Evolutionary conservation across 1,140 invertebrate species (phyloP).

Genomic region (Capitella teleta): DNA sequence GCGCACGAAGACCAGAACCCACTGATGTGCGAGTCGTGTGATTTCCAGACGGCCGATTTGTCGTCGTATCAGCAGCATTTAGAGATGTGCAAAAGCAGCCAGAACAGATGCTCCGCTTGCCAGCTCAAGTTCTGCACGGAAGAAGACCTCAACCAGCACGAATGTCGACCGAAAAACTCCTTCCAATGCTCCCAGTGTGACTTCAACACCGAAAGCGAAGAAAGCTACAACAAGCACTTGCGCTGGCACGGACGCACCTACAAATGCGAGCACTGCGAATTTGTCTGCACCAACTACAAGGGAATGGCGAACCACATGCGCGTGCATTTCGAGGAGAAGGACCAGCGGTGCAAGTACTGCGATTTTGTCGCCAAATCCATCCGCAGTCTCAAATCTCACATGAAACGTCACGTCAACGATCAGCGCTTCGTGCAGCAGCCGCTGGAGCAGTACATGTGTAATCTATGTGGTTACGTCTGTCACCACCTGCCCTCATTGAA

Average conservation of each 20-base stretch:
- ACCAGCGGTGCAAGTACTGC: conserved; percentile 33
- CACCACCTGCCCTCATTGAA: conserved; percentile 41
- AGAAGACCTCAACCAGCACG: neutral
- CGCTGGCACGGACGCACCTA: neutral
- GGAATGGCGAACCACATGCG: neutral
- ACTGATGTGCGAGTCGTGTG: neutral
- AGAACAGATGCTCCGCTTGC: conserved; percentile 21
- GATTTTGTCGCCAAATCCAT: conserved; percentile 35
- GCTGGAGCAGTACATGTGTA: conserved; percentile 40
- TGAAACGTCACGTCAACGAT: conserved; percentile 39
- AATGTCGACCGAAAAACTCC: no score
- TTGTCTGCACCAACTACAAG: neutral
- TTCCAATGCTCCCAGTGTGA: neutral
- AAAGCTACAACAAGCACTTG: neutral
- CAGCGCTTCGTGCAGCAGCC: conserved; percentile 35
- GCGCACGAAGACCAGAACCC: conserved; percentile 24
- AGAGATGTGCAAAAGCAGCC: conserved; percentile 15
- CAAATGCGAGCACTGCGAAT: neutral
- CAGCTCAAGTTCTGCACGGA: conserved; percentile 2
- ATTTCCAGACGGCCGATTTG: conserved; percentile 11
- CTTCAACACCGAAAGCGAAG: neutral
- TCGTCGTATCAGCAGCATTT: conserved; percentile 25
- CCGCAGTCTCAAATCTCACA: conserved; percentile 39
- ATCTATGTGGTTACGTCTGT: conserved; percentile 40
- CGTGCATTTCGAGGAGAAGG: conserved; percentile 1